Evolutionary conservation across 1,140 invertebrate species (phyloP).

Genomic region (Dreissena polymorpha): DNA sequence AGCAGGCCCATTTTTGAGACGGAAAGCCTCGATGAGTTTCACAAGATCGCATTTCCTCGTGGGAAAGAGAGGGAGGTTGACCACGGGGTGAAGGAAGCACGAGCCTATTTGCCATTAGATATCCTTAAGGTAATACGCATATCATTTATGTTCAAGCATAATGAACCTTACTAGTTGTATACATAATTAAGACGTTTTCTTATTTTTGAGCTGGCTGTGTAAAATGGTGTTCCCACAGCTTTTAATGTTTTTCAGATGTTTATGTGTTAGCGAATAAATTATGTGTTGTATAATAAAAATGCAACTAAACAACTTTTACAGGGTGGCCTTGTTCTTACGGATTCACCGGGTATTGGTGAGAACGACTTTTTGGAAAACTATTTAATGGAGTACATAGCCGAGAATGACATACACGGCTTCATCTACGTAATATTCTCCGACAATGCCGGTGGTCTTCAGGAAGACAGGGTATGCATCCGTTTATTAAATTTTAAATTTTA

Average conservation of each 20-base stretch:
- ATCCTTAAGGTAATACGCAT: constrained; percentile 53
- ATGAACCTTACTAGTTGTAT: too few species aligned
- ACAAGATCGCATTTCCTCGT: constrained; percentile 25
- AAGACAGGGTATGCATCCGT: constrained; percentile 64
- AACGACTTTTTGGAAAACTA: constrained; percentile 63
- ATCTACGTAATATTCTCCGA: constrained; percentile 71
- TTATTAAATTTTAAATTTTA: too few species aligned
- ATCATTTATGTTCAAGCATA: too few species aligned
- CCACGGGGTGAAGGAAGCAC: constrained; percentile 46
- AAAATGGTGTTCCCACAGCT: too few species aligned
- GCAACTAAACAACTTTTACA: constrained; percentile 29
- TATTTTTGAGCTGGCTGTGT: too few species aligned
- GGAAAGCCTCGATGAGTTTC: constrained; percentile 8
- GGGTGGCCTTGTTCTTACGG: constrained; percentile 65
- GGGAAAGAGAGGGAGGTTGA: constrained; percentile 45
- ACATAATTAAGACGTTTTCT: too few species aligned
- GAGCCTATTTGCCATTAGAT: constrained; percentile 55
- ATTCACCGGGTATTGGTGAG: constrained; percentile 71
- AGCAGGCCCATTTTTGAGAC: constrained; percentile 17
- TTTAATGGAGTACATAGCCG: constrained; percentile 61
- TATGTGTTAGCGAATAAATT: too few species aligned
- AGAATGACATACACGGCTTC: constrained; percentile 64
- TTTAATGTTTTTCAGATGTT: too few species aligned
- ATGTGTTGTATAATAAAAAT: too few species aligned
- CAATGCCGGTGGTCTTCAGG: constrained; percentile 67